phyloP scores from a whole-genome alignment of 2,113 vertebrate species.

The Elanoides forficatus region DNA sequence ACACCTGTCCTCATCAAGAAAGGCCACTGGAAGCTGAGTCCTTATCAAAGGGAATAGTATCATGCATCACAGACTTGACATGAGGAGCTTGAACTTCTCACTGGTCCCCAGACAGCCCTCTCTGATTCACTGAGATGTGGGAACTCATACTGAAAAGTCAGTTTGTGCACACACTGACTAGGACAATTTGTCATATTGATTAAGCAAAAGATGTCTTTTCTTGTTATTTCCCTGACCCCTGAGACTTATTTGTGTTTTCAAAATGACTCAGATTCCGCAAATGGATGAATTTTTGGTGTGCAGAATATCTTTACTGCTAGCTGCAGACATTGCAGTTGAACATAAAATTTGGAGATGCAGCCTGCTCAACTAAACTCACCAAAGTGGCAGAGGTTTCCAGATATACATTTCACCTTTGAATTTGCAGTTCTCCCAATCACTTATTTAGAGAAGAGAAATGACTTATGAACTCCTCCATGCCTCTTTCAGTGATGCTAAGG shows the following conservation, averaged over 20 bases:
- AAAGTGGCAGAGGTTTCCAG: background rate
- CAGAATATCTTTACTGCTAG: background rate
- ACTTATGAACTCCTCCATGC: fast-evolving
- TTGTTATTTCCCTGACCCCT: background rate
- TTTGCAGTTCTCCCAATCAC: background rate
- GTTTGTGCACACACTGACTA: background rate
- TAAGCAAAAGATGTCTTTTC: background rate
- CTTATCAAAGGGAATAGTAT: background rate
- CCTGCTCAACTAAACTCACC: background rate
- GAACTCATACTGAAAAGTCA: background rate
- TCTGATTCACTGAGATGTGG: too few relatives aligned
- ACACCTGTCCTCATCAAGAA: background rate
- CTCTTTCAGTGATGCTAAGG: background rate
- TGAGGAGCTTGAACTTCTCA: background rate
- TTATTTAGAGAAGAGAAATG: background rate
- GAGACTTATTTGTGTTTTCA: background rate
- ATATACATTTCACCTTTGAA: background rate
- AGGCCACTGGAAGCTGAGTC: background rate
- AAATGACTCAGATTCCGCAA: background rate
- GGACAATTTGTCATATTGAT: background rate
- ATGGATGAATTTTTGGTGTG: background rate
- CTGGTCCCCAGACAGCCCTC: background rate
- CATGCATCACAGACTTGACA: too few relatives aligned
- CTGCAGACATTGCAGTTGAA: background rate
- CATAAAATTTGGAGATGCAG: background rate